Evolutionary conservation across 2,113 vertebrate species (phyloP), one percentile per base, ranked within the genome.

Genomic region (Notothenia coriiceps): DNA sequence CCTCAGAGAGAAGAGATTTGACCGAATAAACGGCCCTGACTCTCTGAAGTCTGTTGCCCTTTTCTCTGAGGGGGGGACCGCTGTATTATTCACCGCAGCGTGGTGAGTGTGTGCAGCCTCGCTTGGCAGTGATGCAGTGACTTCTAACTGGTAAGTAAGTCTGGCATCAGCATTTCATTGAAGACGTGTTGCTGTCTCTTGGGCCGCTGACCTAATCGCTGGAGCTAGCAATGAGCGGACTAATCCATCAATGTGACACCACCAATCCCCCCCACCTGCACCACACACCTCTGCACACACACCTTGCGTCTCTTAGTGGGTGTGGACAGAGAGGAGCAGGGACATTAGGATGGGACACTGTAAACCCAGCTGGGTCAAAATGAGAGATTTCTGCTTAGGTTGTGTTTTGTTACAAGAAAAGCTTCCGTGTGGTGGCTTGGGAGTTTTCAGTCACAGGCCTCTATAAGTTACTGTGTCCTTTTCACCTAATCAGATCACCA

Each of bases 231-330:
- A 91, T 93, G 90, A 91, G 79, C 68, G 11, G 69, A 83, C 87
- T 74, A 89, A 93, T 94, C 92, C 89, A 93, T 94, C 93, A 94
- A 76, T 73, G 64, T 93, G 90, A 93, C 91, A 91, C 35, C 57
- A 33, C 14, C 74, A 33, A 63, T 77, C 68, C 74, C 87, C 29
- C 60, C 35, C 2, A 57, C 72, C 60, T 63, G 51, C 65, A 81
- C 47, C 76, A 70, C 67, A 67, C 55, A 83, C 68, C 68, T 70
- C 65, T 50, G 47, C 50, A 33, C 33, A 6, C 49, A 75, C 61
- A 84, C 64, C 40, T 75, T 55, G 54, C 15, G 50, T 70, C 52
- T 25, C 35, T 22, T 18, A 18, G 50, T 55, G 47, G 22, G 29
- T 11, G 33, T 54, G 70, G 52, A 81, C 71, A 73, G n/a, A 1